These are phyloP conservation scores for Campylomormyrus tamandua DNA, from an alignment of 2,113 vertebrate species.

Conservation along the genomic window DNA sequence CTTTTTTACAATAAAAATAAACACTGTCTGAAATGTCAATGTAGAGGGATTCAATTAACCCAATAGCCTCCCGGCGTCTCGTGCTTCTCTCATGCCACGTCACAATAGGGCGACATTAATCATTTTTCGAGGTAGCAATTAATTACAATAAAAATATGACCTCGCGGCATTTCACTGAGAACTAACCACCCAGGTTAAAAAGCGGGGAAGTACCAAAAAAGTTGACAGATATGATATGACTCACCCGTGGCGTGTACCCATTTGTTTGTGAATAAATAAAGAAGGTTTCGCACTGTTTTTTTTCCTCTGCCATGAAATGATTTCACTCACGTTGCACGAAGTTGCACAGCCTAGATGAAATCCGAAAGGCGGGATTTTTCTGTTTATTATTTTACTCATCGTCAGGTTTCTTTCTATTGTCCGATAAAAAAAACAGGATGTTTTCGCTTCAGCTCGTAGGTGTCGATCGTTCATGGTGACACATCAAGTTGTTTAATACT, in stretches of 20 bases:
- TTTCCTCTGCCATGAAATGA: not conserved
- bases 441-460: slow-evolving; percentile 3
- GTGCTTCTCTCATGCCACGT: not conserved
- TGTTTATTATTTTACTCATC: not conserved
- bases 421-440: slow-evolving; percentile 15
- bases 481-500: not conserved
- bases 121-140: not conserved
- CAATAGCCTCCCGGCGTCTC: not conserved
- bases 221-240: slow-evolving; percentile 4
- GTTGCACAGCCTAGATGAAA: not conserved
- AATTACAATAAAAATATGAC: slow-evolving; percentile 4
- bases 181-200: not conserved
- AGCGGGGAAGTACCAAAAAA: slow-evolving; percentile 17
- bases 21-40: not conserved
- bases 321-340: not conserved
- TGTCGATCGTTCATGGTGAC: not conserved
- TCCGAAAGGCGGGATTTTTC: not conserved
- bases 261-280: slow-evolving; percentile 21
- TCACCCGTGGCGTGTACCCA: not conserved
- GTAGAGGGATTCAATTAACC: not conserved
- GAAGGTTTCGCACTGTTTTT: not conserved
- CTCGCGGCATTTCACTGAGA: slow-evolving; percentile 4
- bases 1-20: not conserved
- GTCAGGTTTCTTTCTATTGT: slow-evolving; percentile 11
- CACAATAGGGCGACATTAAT: not conserved